phyloP scores from a whole-genome alignment of 1,140 invertebrate genomes.

The Nymphalis io region DNA sequence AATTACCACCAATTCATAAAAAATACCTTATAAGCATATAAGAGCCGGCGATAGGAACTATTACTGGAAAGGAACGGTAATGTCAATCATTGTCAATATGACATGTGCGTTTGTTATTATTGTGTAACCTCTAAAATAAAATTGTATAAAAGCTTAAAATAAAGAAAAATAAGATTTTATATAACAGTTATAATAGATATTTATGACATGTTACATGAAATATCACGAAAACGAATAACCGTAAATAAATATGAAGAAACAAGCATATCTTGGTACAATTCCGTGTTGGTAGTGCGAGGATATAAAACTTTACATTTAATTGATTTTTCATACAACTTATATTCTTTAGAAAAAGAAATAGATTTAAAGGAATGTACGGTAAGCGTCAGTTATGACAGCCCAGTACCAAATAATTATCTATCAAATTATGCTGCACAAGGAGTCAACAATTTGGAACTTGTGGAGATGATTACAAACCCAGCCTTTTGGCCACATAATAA shows the following conservation, averaged over 20 bases:
- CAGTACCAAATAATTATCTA: slow-evolving; percentile 45
- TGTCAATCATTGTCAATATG: too few species aligned
- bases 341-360: slow-evolving; percentile 59
- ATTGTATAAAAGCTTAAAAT: background rate
- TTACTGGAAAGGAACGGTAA: too few species aligned
- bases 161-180: background rate
- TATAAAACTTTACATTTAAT: slow-evolving; percentile 56
- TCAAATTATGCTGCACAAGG: slow-evolving; percentile 43
- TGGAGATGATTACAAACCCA: slow-evolving; percentile 59
- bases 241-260: slow-evolving; percentile 57
- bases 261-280: slow-evolving; percentile 50
- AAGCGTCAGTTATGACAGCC: slow-evolving; percentile 47
- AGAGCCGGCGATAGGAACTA: too few species aligned
- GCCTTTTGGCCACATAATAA: slow-evolving; percentile 63
- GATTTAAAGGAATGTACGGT: slow-evolving; percentile 51
- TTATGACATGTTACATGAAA: slow-evolving; percentile 47
- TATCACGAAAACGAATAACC: slow-evolving; percentile 48
- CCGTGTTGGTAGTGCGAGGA: slow-evolving; percentile 43
- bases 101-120: too few species aligned
- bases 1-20: too few species aligned
- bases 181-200: slow-evolving; percentile 15
- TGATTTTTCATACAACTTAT: slow-evolving; percentile 55
- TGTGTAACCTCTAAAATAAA: too few species aligned
- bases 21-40: too few species aligned
- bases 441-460: slow-evolving; percentile 56